These are phyloP conservation scores for Cephus spinipes DNA, from an alignment of 2,888 invertebrate genomes.

Conservation along the genomic window DNA sequence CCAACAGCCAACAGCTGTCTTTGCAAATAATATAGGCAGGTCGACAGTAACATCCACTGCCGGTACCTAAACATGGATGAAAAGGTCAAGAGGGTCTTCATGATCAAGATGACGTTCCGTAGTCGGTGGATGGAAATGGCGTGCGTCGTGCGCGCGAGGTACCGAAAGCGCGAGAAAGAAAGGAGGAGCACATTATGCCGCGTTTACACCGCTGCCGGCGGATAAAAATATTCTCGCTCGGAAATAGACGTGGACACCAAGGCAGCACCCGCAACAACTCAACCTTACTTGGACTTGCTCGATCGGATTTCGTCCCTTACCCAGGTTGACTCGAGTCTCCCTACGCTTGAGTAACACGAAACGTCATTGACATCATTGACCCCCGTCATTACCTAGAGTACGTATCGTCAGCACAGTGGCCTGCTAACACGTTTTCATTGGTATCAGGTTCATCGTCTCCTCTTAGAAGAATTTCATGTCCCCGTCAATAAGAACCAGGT, in stretches of 20 bases:
- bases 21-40: neutral
- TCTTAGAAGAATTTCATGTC: neutral
- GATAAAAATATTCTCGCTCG: slow-evolving; percentile 51
- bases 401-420: neutral
- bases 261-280: slow-evolving; percentile 47
- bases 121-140: neutral
- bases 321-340: neutral
- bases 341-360: neutral
- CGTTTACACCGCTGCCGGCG: slow-evolving; percentile 35
- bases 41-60: neutral
- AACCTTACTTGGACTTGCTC: slow-evolving; percentile 50
- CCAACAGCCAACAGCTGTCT: neutral
- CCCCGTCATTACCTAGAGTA: neutral
- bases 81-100: neutral
- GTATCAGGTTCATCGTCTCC: neutral
- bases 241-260: slow-evolving; percentile 47
- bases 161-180: slow-evolving; percentile 15
- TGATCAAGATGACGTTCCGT: neutral
- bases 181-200: slow-evolving; percentile 38
- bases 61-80: neutral
- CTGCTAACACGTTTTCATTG: neutral
- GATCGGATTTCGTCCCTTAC: slow-evolving; percentile 43
- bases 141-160: neutral
- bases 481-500: neutral
- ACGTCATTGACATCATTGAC: neutral